Percentiles rank a stretch among this genome's conserved stretches.
Conservation (phyloP, 1,140 invertebrate genomes). For the Formica selysi region DNA sequence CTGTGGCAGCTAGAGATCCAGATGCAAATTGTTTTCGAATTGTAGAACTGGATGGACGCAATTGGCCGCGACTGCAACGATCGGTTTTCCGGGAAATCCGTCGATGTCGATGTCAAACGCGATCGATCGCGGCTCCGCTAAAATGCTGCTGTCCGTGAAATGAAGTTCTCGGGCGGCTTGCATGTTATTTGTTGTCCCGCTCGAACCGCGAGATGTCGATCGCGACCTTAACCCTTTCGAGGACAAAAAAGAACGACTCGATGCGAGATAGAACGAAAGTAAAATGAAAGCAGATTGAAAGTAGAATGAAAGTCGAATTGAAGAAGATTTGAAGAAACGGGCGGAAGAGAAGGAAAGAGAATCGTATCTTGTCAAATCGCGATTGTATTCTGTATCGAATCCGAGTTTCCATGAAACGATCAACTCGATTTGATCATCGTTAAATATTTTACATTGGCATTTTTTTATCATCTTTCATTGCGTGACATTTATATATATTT, state of each 20-base stretch:
- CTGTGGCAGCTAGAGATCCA: background rate
- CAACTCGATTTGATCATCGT: background rate
- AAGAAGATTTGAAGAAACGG: background rate
- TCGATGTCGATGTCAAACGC: conserved; percentile 12
- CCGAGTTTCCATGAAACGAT: conserved; percentile 8
- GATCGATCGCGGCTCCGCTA: conserved; percentile 26
- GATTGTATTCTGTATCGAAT: conserved; percentile 2
- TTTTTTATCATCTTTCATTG: conserved; percentile 11
- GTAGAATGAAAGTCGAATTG: background rate
- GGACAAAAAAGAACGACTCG: conserved; percentile 6
- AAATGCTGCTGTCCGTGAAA: conserved; percentile 24
- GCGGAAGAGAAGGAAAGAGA: background rate
- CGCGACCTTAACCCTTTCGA: conserved; percentile 49
- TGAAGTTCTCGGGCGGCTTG: background rate
- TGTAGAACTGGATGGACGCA: background rate
- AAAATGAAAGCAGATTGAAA: background rate
- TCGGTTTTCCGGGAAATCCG: conserved; percentile 24
- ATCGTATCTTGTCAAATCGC: no score
- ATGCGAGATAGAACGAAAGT: background rate
- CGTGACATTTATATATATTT: background rate
- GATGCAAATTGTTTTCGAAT: conserved; percentile 36
- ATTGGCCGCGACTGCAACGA: conserved; percentile 15
- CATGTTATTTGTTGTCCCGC: conserved; percentile 15
- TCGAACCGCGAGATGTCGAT: conserved; percentile 10
- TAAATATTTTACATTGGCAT: conserved; percentile 1